phyloP scores from a whole-genome alignment of 2,888 invertebrate species.

The Hoplodrina ambigua region DNA sequence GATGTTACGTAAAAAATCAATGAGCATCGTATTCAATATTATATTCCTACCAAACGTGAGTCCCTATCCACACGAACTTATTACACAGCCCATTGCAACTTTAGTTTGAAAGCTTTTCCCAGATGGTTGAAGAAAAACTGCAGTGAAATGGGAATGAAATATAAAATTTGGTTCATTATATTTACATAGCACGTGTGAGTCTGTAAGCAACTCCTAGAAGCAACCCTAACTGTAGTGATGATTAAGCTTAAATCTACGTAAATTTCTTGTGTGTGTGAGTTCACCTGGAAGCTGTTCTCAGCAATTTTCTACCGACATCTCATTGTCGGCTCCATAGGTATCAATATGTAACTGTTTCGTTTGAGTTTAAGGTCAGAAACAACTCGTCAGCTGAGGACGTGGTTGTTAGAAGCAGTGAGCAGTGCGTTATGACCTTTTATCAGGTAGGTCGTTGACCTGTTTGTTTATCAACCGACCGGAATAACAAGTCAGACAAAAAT shows the following conservation, averaged over 20 bases:
- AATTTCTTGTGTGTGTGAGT: too few species aligned
- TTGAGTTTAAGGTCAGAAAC: too few species aligned
- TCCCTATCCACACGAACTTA: not conserved
- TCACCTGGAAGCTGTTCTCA: too few species aligned
- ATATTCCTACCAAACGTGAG: conserved; percentile 25
- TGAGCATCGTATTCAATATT: conserved; percentile 33
- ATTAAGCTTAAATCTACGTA: too few species aligned
- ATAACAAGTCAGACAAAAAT: not conserved
- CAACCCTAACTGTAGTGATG: not conserved
- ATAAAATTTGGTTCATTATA: conserved; percentile 4
- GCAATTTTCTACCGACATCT: too few species aligned
- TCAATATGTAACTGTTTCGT: too few species aligned
- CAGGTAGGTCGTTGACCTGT: not conserved
- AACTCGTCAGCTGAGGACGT: too few species aligned
- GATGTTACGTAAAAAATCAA: conserved; percentile 32
- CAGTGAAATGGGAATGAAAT: conserved; percentile 14
- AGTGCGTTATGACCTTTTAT: not conserved
- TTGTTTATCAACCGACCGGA: not conserved
- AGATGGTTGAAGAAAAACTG: not conserved
- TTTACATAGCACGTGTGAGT: conserved; percentile 27
- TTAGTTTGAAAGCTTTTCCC: not conserved
- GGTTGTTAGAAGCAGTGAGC: too few species aligned
- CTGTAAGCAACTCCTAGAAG: conserved; percentile 6
- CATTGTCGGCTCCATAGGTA: too few species aligned
- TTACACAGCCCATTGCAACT: conserved; percentile 1